Conservation (phyloP, 2,113 vertebrate genomes). For the Entosphenus tridentatus region DNA sequence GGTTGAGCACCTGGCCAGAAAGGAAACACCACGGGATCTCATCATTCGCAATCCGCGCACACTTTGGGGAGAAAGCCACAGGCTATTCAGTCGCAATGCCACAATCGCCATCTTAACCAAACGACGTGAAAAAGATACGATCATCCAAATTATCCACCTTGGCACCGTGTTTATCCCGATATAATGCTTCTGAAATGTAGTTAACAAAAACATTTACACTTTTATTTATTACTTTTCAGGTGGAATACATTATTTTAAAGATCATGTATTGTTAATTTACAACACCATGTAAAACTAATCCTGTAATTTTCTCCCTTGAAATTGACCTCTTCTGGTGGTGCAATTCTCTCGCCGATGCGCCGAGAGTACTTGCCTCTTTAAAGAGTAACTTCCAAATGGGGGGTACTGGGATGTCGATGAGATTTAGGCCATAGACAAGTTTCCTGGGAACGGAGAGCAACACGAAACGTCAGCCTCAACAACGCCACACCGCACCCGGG, state of each 20-base stretch:
- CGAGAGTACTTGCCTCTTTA: slow-evolving; percentile 26
- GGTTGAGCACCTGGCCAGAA: slow-evolving; percentile 32
- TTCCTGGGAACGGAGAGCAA: slow-evolving; percentile 18
- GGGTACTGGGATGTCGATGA: slow-evolving; percentile 28
- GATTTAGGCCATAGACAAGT: slow-evolving; percentile 30
- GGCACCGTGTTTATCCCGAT: neutral
- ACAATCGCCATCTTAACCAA: neutral
- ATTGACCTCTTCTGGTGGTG: neutral
- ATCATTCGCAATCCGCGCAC: neutral
- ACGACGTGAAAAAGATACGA: neutral
- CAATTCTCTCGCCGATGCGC: neutral
- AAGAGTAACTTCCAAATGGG: slow-evolving; percentile 40
- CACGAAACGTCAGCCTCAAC: no score
- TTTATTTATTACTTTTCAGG: neutral
- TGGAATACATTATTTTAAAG: neutral
- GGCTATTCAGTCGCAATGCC: neutral
- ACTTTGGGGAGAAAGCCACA: slow-evolving; percentile 7
- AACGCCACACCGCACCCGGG: no score
- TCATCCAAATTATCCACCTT: slow-evolving; percentile 10
- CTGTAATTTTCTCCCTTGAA: neutral
- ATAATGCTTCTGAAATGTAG: neutral
- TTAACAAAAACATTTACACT: neutral
- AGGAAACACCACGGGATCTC: slow-evolving; percentile 8
- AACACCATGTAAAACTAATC: neutral
- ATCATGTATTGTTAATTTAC: neutral